Base-by-base conservation (phyloP, 2,888 invertebrate genomes). In the Volucella inflata region DNA sequence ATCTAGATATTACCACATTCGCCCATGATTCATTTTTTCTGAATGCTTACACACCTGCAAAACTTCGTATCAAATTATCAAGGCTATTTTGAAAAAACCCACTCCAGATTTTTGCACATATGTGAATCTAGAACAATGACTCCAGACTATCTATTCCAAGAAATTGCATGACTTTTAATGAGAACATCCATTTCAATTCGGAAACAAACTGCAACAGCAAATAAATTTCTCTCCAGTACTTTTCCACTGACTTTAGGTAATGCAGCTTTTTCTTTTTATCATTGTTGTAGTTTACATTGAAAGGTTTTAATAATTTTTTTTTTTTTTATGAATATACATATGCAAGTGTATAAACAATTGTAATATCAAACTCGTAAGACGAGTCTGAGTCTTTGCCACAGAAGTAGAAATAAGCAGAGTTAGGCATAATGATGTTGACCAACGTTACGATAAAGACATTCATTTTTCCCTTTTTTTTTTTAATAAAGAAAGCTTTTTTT, bases 181-280 rank as follows among this genome's bases (percentile, higher is more conserved):
- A 70, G 74, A 74, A 78, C 74, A 21, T 84, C 65, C 65, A 75
- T 70, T 79, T 84, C 74, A 79, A 79, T 79, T 60, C 36, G 46
- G 65, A 70, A 79, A 64, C 68, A 53, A 51, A 74, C 64, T 57
- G 1, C 21, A 78, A 83, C 65, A 75, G 59, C 55, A 70, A 62
- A 59, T 59, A 83, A 79, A 79, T 84, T 84, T 79, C 70, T 79
- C 70, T 46, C 17, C 83, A 65, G 83, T 84, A 84, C 70, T 84
- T 84, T 84, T 84, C 83, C 83, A 79, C 65, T 74, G 62, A 53
- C 40, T 21, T 21, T 51, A 51, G 60, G 55, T 70, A 42, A 21
- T 21, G 21, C 21, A 21, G 21, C 60, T 60, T 51, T 60, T 72
- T 50, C 42, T 59, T 64, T 64, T 42, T 51, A 21, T 51, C 17